Evolutionary conservation across 1,140 invertebrate species (phyloP).

Genomic region (Apocrypta bakeri): DNA sequence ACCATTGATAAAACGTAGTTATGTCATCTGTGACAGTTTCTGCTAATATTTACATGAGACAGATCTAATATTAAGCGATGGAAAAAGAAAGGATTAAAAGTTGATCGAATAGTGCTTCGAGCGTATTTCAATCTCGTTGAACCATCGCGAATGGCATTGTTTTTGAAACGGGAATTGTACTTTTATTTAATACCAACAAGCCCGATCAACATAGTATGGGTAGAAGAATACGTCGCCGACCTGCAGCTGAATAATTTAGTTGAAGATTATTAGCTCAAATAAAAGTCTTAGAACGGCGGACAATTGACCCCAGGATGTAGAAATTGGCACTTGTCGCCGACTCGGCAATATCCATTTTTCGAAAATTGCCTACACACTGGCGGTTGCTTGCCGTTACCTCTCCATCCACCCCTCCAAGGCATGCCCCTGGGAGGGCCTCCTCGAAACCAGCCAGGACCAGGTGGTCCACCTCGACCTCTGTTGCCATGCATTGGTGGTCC

Average conservation of each 20-base stretch:
- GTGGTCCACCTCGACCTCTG: conserved; percentile 69
- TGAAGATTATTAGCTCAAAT: background rate
- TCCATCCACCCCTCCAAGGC: conserved; percentile 71
- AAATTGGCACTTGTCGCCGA: conserved; percentile 85
- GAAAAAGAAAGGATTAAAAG: background rate
- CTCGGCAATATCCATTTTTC: conserved; percentile 83
- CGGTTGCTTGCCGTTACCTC: conserved; percentile 72
- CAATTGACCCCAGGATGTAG: conserved; percentile 83
- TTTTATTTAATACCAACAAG: no score
- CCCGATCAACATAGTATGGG: background rate
- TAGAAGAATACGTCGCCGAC: conserved; percentile 20
- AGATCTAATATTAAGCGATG: background rate
- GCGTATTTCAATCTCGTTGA: background rate
- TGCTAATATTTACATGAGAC: conserved; percentile 41
- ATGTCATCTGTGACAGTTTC: background rate
- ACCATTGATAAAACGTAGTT: conserved; percentile 1
- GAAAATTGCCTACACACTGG: conserved; percentile 84
- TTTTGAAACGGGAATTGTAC: no score
- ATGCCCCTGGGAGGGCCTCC: conserved; percentile 69
- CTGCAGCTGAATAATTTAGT: conserved; percentile 40
- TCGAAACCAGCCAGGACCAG: conserved; percentile 66
- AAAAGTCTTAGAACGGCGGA: conserved; percentile 69
- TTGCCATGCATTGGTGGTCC: conserved; percentile 75
- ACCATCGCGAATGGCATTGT: background rate
- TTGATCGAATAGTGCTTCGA: background rate